phyloP scores from a whole-genome alignment of 2,797 vertebrate species.

The Sebastes umbrosus region DNA sequence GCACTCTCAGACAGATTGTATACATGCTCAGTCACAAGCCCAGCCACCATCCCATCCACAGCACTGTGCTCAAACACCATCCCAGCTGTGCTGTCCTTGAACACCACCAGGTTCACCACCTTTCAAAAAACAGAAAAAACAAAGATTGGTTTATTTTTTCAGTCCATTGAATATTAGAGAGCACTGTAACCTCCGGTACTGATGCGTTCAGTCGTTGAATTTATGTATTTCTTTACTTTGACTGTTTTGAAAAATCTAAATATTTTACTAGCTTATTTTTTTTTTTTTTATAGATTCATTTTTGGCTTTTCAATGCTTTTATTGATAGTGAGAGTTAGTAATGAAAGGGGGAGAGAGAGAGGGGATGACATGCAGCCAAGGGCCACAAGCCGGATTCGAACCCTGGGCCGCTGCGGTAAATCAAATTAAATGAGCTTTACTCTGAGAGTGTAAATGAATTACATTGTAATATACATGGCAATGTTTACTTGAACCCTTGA shows the following conservation, averaged over 20 bases:
- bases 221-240: neutral
- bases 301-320: neutral
- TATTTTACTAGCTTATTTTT: neutral
- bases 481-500: neutral
- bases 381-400: too few relatives aligned
- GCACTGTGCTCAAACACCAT: constrained; percentile 84
- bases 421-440: neutral
- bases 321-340: too few relatives aligned
- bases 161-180: neutral
- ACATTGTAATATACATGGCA: neutral
- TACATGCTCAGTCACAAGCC: constrained; percentile 76
- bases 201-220: neutral
- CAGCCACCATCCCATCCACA: constrained; percentile 84
- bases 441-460: too few relatives aligned
- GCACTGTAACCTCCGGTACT: neutral
- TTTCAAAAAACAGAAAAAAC: constrained; percentile 40
- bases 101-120: constrained; percentile 83
- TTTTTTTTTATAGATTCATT: too few relatives aligned
- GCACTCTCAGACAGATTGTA: constrained; percentile 80
- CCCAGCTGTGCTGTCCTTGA: constrained; percentile 80
- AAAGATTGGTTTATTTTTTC: neutral
- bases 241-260: neutral
- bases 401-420: too few relatives aligned
- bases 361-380: too few relatives aligned
- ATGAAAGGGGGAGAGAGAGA: too few relatives aligned